Conservation (phyloP, 2,888 invertebrate genomes). For the Drosophila kuntzei region DNA sequence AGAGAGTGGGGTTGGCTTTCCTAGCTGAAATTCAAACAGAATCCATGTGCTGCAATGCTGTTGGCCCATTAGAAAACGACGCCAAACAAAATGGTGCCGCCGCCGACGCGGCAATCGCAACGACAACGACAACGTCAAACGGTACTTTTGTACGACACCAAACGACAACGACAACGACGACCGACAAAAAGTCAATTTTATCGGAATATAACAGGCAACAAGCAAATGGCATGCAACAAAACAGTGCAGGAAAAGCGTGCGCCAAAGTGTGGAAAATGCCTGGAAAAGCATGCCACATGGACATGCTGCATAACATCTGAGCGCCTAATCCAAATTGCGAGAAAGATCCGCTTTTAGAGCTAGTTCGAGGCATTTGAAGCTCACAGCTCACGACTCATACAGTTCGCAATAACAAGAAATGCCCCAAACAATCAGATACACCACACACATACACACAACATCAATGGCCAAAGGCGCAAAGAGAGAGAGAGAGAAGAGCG, state of each 20-base stretch:
- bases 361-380: constrained; percentile 63
- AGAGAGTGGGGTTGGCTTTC: constrained; percentile 19
- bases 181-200: constrained; percentile 82
- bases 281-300: constrained; percentile 54
- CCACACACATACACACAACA: constrained; percentile 2
- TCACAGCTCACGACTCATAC: constrained; percentile 35
- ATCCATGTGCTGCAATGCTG: constrained; percentile 74
- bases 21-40: constrained; percentile 24
- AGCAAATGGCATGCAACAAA: constrained; percentile 53
- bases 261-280: constrained; percentile 34
- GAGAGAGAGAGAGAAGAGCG: constrained; percentile 9
- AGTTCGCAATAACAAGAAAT: constrained; percentile 25
- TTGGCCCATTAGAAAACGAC: constrained; percentile 79
- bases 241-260: constrained; percentile 49
- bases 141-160: constrained; percentile 20
- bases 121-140: too few species aligned
- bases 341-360: constrained; percentile 84
- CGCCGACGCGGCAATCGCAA: constrained; percentile 35
- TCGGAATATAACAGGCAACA: constrained; percentile 81
- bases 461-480: constrained; percentile 7
- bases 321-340: constrained; percentile 82
- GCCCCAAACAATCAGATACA: constrained; percentile 32
- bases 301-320: constrained; percentile 53
- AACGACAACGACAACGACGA: constrained; percentile 42
- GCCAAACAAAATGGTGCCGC: constrained; percentile 79